Percentiles rank a stretch among this genome's conserved stretches.
These are phyloP conservation scores for Acronicta alni DNA, from an alignment of 2,888 invertebrate genomes.

Conservation along the genomic window DNA sequence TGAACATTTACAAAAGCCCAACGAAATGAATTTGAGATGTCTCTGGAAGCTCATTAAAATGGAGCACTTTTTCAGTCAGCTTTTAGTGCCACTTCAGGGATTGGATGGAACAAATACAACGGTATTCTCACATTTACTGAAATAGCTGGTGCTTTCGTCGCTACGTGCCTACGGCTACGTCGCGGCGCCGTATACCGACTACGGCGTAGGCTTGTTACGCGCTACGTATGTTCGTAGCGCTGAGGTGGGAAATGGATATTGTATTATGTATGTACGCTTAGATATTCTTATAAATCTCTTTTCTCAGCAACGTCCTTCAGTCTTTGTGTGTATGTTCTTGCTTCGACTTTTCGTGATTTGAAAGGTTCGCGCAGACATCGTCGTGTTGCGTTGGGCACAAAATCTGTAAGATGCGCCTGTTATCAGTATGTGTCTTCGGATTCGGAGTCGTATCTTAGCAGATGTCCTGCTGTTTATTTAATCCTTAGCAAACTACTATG, in stretches of 20 bases:
- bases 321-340: background rate
- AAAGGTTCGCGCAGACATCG: too few relatives aligned
- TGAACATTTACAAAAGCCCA: conserved; percentile 20
- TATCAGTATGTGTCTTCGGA: too few relatives aligned
- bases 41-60: conserved; percentile 41
- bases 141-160: conserved; percentile 32
- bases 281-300: conserved; percentile 34
- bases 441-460: too few relatives aligned
- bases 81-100: conserved; percentile 55
- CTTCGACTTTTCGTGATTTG: background rate
- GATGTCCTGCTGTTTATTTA: background rate
- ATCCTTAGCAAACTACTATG: too few relatives aligned
- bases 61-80: conserved; percentile 40
- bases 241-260: conserved; percentile 35
- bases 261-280: conserved; percentile 11
- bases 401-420: too few relatives aligned
- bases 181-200: conserved; percentile 37
- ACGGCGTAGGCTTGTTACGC: conserved; percentile 58
- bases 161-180: conserved; percentile 52
- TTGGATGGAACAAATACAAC: conserved; percentile 48
- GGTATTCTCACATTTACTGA: conserved; percentile 40
- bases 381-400: too few relatives aligned
- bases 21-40: conserved; percentile 24
- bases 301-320: conserved; percentile 1
- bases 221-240: conserved; percentile 56